A percentile compares a stretch with the other conserved stretches of the same genome.
phyloP scores from a whole-genome alignment of 2,113 vertebrate species.

The Henicopernis longicauda region DNA sequence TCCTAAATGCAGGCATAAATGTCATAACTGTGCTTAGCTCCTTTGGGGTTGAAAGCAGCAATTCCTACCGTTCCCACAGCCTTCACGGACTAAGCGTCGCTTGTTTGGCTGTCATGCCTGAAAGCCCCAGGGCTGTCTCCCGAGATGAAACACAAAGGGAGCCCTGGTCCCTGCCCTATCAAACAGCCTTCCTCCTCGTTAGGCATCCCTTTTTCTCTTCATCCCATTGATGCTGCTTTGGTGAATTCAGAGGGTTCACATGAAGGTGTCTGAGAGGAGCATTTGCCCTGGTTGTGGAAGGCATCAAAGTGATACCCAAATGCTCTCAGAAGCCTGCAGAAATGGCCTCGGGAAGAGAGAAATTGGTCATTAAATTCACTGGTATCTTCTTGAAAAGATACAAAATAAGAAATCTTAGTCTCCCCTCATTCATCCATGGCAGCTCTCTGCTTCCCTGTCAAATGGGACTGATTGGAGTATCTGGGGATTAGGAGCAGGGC shows the following conservation, averaged over 20 bases:
- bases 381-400: slow-evolving; percentile 2
- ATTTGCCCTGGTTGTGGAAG: not conserved
- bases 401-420: not conserved
- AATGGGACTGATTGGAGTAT: not conserved
- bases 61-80: not conserved
- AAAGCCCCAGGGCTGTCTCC: not conserved
- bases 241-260: not conserved
- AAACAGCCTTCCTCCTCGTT: not conserved
- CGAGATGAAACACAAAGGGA: not conserved
- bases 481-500: slow-evolving; percentile 18
- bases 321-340: not conserved
- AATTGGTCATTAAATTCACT: slow-evolving; percentile 31
- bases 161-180: not conserved
- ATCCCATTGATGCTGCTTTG: not conserved
- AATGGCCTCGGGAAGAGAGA: not conserved
- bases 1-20: not conserved
- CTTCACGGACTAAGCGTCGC: not conserved
- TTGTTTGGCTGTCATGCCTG: not conserved
- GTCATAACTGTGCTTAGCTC: not conserved
- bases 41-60: not conserved
- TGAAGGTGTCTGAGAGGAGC: not conserved
- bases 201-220: not conserved
- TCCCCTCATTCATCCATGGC: not conserved
- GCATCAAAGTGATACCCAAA: not conserved
- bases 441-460: not conserved